These are phyloP conservation scores for Lasioglossum oenotherae DNA, from an alignment of 2,888 invertebrate species.

Conservation along the genomic window DNA sequence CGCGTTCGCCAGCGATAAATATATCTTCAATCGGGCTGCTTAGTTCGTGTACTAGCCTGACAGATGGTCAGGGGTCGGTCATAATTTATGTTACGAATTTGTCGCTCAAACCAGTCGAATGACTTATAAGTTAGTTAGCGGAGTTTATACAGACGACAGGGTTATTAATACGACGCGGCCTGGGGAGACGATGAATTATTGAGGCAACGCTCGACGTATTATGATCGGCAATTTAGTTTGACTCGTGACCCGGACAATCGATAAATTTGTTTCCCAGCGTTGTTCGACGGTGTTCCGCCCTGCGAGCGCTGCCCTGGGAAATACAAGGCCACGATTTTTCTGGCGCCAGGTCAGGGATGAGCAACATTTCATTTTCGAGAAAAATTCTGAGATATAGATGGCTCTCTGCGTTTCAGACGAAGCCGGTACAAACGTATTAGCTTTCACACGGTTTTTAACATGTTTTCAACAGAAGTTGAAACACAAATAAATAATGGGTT, in stretches of 20 bases:
- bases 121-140: conserved; percentile 62
- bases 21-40: conserved; percentile 45
- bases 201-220: conserved; percentile 36
- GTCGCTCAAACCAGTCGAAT: conserved; percentile 57
- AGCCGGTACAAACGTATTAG: too few relatives aligned
- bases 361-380: neutral
- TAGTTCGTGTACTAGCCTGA: conserved; percentile 35
- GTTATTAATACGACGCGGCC: conserved; percentile 53
- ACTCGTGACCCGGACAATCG: conserved; percentile 53
- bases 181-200: conserved; percentile 49
- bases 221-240: conserved; percentile 61
- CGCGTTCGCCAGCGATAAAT: conserved; percentile 54
- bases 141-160: conserved; percentile 53
- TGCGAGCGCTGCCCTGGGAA: neutral
- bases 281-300: conserved; percentile 8
- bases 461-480: neutral
- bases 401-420: neutral
- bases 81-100: conserved; percentile 65
- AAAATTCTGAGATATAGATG: neutral
- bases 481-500: too few relatives aligned
- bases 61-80: conserved; percentile 57
- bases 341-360: neutral
- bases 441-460: neutral
- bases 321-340: neutral
- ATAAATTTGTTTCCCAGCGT: conserved; percentile 39